Evolutionary conservation across 2,888 invertebrate genomes (phyloP).

Genomic region (Girardia tigrina): DNA sequence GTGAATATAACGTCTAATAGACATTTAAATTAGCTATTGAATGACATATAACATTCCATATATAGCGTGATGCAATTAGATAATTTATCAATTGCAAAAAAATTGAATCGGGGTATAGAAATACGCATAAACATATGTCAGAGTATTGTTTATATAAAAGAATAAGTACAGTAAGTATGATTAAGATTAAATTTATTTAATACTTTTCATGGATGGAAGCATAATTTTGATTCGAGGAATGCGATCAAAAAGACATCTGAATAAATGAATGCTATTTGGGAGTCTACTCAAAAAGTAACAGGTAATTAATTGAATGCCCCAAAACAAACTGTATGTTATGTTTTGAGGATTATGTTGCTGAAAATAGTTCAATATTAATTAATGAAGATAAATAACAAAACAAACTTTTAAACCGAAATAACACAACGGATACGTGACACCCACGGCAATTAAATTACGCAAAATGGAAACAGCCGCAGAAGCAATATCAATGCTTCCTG

Average conservation of each 20-base stretch:
- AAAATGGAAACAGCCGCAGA: constrained; percentile 26
- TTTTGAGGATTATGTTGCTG: constrained; percentile 65
- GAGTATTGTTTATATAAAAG: too few relatives aligned
- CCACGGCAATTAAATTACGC: constrained; percentile 24
- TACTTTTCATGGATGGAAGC: background rate
- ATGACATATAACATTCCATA: too few relatives aligned
- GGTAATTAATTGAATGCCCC: constrained; percentile 69
- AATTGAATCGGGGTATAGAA: too few relatives aligned
- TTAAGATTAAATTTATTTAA: background rate
- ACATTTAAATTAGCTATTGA: too few relatives aligned
- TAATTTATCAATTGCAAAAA: too few relatives aligned
- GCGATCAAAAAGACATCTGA: background rate
- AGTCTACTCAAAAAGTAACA: constrained; percentile 82
- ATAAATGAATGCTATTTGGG: constrained; percentile 72
- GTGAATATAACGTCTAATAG: too few relatives aligned
- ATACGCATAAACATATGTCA: too few relatives aligned
- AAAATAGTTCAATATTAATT: background rate
- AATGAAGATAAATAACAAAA: background rate
- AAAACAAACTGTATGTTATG: constrained; percentile 81
- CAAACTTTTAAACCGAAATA: background rate
- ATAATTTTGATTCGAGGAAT: background rate
- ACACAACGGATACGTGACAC: background rate
- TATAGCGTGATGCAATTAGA: too few relatives aligned
- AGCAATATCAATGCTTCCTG: constrained; percentile 42
- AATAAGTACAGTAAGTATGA: too few relatives aligned